Conservation (phyloP, 2,113 vertebrate species). For the Leptobrachium ailaonicum region DNA sequence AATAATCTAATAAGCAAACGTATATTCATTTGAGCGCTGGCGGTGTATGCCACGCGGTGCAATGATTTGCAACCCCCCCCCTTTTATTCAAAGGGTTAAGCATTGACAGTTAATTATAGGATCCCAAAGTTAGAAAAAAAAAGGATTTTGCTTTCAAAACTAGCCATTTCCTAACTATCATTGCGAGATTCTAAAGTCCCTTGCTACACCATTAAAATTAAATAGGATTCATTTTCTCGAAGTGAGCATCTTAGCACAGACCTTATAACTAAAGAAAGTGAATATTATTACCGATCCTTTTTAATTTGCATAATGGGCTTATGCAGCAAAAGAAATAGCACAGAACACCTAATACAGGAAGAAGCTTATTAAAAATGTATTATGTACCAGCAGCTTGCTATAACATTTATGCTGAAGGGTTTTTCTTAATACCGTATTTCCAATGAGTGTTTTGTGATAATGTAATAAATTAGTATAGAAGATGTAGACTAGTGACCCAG, state of each 20-base stretch:
- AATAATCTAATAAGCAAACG: background rate
- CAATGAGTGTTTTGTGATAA: slow-evolving; percentile 1
- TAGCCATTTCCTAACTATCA: slow-evolving; percentile 21
- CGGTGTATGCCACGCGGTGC: background rate
- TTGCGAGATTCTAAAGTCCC: slow-evolving; percentile 21
- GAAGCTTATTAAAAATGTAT: slow-evolving; percentile 45
- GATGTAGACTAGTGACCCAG: background rate
- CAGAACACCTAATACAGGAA: slow-evolving; percentile 46
- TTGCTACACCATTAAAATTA: slow-evolving; percentile 42
- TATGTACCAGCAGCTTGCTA: slow-evolving; percentile 34
- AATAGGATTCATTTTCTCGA: slow-evolving; percentile 37
- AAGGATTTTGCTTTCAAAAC: slow-evolving; percentile 35
- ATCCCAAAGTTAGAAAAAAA: background rate
- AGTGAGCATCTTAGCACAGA: slow-evolving; percentile 43
- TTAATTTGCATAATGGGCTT: slow-evolving; percentile 50
- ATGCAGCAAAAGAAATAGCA: slow-evolving; percentile 42
- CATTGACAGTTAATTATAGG: slow-evolving; percentile 38
- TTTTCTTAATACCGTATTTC: slow-evolving; percentile 26
- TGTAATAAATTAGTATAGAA: slow-evolving; percentile 4
- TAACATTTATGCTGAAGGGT: slow-evolving; percentile 32
- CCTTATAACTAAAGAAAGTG: slow-evolving; percentile 42
- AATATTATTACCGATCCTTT: slow-evolving; percentile 44
- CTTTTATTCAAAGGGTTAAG: slow-evolving; percentile 13
- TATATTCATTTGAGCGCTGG: background rate
- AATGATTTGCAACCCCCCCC: slow-evolving; percentile 1